These are phyloP conservation scores for Trogon melanurus DNA, from an alignment of 2,113 vertebrate genomes.

Conservation along the genomic window DNA sequence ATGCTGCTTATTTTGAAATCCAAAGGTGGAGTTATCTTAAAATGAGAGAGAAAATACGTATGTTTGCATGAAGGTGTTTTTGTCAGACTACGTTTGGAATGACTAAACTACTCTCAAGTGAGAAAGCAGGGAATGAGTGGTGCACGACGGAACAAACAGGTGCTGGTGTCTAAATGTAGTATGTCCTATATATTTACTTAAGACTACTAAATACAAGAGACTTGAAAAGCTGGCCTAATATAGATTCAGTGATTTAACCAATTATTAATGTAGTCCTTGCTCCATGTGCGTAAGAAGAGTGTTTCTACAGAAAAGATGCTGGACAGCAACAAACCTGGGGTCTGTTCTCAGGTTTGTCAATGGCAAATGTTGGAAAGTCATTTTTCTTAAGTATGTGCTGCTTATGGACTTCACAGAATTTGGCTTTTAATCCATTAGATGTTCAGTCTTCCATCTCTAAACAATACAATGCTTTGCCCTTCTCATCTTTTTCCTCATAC, in stretches of 20 bases:
- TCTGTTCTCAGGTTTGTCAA: neutral
- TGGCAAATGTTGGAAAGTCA: neutral
- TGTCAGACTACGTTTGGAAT: neutral
- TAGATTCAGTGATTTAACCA: neutral
- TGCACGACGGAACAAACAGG: neutral
- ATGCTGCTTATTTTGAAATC: neutral
- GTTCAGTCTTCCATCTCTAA: neutral
- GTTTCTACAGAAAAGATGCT: neutral
- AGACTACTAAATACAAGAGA: neutral
- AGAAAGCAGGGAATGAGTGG: neutral
- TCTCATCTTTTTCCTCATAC: neutral
- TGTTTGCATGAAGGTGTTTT: neutral
- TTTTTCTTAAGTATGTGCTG: neutral
- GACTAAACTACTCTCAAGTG: neutral
- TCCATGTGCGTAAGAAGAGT: neutral
- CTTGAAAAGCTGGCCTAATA: neutral
- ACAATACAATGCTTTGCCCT: neutral
- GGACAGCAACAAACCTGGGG: neutral
- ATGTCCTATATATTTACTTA: neutral
- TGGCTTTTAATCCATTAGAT: neutral
- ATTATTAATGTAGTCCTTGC: neutral
- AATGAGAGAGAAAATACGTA: neutral
- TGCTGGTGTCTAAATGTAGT: neutral
- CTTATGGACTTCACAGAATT: neutral
- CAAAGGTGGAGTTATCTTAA: constrained; percentile 10